Conservation (phyloP, 2,113 vertebrate species). For the Henicopernis longicauda region DNA sequence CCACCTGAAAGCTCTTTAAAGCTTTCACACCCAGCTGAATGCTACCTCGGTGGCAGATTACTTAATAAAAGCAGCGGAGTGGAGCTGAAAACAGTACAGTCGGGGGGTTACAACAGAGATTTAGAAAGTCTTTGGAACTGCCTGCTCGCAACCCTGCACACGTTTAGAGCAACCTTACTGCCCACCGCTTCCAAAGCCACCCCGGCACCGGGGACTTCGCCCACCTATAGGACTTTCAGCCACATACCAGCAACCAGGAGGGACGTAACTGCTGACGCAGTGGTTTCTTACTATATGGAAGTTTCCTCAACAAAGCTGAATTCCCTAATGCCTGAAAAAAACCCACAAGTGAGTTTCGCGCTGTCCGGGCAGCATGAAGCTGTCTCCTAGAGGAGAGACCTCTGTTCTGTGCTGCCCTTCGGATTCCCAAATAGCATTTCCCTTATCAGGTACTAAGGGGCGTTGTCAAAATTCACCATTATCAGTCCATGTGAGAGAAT, state of each 20-base stretch:
- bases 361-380: background rate
- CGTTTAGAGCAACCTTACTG: background rate
- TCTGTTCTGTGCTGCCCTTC: background rate
- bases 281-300: background rate
- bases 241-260: background rate
- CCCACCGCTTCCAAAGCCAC: background rate
- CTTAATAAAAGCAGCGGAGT: background rate
- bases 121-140: background rate
- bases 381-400: background rate
- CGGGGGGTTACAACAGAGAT: background rate
- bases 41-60: background rate
- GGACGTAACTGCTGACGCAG: background rate
- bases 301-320: background rate
- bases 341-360: accelerated
- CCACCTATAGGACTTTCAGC: background rate
- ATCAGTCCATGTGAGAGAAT: background rate
- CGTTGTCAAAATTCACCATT: background rate
- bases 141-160: background rate
- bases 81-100: background rate
- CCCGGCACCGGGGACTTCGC: background rate
- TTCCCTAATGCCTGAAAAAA: background rate
- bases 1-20: background rate
- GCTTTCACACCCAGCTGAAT: background rate
- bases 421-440: background rate
- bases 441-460: background rate